Conservation (phyloP, 2,888 invertebrate species). For the Lymantria monacha region DNA sequence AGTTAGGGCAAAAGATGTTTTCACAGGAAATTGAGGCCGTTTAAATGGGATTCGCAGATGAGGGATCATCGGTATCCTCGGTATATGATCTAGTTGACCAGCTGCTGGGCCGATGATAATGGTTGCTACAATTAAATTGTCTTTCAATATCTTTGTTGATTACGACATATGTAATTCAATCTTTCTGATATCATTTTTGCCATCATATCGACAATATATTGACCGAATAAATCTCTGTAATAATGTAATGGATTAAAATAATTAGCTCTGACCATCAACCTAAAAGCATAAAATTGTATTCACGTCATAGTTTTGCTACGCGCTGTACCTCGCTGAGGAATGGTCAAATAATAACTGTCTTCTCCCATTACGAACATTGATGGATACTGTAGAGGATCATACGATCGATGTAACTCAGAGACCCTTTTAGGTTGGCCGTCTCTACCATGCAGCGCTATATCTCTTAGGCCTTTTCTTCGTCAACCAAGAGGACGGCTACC, state of each 20-base stretch:
- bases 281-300: conserved; percentile 33
- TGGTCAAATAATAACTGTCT: background rate
- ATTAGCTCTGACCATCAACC: conserved; percentile 24
- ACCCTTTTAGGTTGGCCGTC: conserved; percentile 19
- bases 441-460: conserved; percentile 17
- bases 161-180: too few relatives aligned
- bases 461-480: conserved; percentile 22
- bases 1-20: too few relatives aligned
- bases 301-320: conserved; percentile 21
- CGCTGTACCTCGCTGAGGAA: conserved; percentile 8
- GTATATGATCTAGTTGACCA: too few relatives aligned
- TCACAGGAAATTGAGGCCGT: too few relatives aligned
- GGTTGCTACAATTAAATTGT: too few relatives aligned
- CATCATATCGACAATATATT: conserved; percentile 4
- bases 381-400: background rate
- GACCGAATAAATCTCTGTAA: conserved; percentile 26
- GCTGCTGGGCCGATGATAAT: too few relatives aligned
- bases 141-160: too few relatives aligned
- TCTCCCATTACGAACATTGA: background rate
- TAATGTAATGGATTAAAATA: conserved; percentile 20
- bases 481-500: too few relatives aligned
- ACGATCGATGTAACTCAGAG: conserved; percentile 14
- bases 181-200: conserved; percentile 3
- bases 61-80: too few relatives aligned
- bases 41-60: too few relatives aligned